Base-by-base conservation (phyloP, 2,888 invertebrate species). In the Drosophila demipolita region DNA sequence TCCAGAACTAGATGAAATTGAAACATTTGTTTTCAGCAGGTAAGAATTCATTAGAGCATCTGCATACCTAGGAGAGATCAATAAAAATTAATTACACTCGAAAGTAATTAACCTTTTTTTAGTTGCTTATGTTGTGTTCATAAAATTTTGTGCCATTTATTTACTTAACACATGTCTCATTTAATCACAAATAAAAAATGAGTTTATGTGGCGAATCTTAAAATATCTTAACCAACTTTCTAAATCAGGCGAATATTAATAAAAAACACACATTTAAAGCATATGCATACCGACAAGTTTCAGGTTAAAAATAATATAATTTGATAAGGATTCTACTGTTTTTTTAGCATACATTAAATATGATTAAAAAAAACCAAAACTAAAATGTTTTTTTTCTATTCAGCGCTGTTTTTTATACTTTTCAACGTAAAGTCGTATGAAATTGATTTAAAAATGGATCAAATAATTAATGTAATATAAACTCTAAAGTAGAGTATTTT, bases 401-500 rank as follows among this genome's bases (percentile, higher is more conserved):
- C 35, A 38, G 38, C 17, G 17, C 17, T 38, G 8, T 38, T 17
- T 9, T 8, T 17, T 38, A 17, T 40, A 0, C n/a, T 2, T n/a
- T 40, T 40, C 4, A 9, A 38, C 9, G 3, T 8, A 17, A 17
- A 1, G 9, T 40, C n/a, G 1, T 5, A 42, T 20, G 42, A 6
- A 45, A 45, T 15, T 23, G 7, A 45, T 15, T 8, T 45, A 12
- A 7, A 7, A 40, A 40, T 40, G n/a, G 9, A 4, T 40, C 8
- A 38, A 38, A 1, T 1, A 38, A 38, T 38, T 17, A 8, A 38
- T 38, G 17, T 9, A 40, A 40, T 40, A 29, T 29, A 29, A 29
- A 29, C 5, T 29, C 6, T 6, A 29, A 29, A 29, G 5, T 29
- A 45, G 74, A 52, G 68, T 74, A 74, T 63, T 29, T 32, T 1